A percentile compares a stretch with the other conserved stretches of the same genome.
phyloP scores from a whole-genome alignment of 2,797 vertebrate species.

The Falco berigora region DNA sequence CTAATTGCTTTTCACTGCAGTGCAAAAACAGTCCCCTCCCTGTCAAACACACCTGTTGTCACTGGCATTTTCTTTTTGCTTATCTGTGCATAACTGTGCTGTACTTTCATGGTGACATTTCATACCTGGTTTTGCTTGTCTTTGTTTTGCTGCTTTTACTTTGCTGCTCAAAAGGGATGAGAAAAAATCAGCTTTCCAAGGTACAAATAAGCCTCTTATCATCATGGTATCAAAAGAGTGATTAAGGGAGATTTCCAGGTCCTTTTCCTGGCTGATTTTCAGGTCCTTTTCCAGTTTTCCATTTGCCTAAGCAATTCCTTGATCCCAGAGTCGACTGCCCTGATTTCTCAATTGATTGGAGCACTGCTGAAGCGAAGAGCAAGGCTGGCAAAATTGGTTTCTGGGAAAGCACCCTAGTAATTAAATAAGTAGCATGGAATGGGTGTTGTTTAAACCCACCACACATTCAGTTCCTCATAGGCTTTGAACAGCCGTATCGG shows the following conservation, averaged over 20 bases:
- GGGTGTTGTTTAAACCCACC: background rate
- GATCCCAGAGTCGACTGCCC: background rate
- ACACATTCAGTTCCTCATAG: background rate
- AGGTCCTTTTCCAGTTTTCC: background rate
- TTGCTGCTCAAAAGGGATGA: background rate
- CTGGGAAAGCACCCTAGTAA: background rate
- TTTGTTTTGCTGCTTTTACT: background rate
- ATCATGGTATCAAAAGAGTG: background rate
- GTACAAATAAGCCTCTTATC: background rate
- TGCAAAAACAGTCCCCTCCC: background rate
- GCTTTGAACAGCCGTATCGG: rapidly evolving
- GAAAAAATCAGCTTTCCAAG: background rate
- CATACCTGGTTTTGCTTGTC: background rate
- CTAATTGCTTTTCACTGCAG: background rate
- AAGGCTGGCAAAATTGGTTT: background rate
- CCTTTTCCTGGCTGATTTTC: background rate
- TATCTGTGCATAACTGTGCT: background rate
- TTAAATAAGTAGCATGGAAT: background rate
- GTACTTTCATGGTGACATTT: background rate
- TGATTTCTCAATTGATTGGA: background rate
- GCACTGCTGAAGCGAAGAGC: background rate
- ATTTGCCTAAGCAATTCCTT: background rate
- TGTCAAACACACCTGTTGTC: background rate
- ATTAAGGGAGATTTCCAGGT: background rate
- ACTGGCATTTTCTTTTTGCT: slow-evolving; percentile 16